Base-by-base conservation (phyloP, 1,140 invertebrate genomes). In the Hyphantria cunea region DNA sequence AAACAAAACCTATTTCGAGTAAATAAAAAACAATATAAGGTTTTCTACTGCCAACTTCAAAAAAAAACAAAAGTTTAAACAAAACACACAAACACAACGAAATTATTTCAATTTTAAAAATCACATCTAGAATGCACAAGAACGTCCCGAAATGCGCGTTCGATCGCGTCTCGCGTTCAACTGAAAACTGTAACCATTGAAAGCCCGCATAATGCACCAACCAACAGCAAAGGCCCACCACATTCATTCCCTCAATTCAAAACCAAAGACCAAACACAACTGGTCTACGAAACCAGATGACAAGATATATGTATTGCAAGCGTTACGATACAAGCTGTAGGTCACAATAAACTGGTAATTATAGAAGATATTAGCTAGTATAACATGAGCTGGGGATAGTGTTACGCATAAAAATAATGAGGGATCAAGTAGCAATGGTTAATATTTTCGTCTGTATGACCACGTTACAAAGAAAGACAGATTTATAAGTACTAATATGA, bases 151-250 rank as follows among this genome's bases (percentile, higher is more conserved):
- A 68, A 59, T 68, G 68, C 63, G 64, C 48, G 52, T 58, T 52
- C 63, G 55, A 55, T 50, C 68, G 65, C 64, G 66, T 62, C 62
- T 41, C 48, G 52, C n/a, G 13, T 33, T 12, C 39, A 8, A 78
- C 75, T 75, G 75, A 78, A 77, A 74, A 54, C 64, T 74, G 72
- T 72, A 72, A 68, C 54, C 60, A 32, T 42, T 17, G 32, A 55
- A 47, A 60, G 62, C 45, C 54, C 66, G 54, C 60, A 68, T 13
- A 39, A 32, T 14, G 31, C 44, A 58, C 3, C 50, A 0, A 44
- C 51, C 68, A 63, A 41, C 12, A 8, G 12, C 34, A 6, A 15
- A 49, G 44, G 64, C 14, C 61, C 42, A 15, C 11, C 10, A 6
- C 17, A 6, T 56, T 32, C 42, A 31, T n/a, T 10, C 14, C 9